phyloP scores from a whole-genome alignment of 2,113 vertebrate genomes.

The Galemys pyrenaicus region DNA sequence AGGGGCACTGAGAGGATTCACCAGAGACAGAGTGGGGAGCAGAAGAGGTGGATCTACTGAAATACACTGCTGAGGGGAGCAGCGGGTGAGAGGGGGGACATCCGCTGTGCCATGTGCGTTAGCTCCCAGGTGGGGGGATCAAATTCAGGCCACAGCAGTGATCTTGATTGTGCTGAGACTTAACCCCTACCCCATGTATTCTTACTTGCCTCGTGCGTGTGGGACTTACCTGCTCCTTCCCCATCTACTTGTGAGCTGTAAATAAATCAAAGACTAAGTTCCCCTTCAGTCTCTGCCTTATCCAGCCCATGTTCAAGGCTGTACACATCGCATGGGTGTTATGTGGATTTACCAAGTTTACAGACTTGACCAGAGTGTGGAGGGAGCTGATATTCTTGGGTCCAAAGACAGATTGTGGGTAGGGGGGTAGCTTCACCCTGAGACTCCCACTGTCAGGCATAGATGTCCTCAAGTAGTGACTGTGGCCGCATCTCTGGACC shows the following conservation, averaged over 20 bases:
- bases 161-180: too few species aligned
- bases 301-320: not conserved
- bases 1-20: too few species aligned
- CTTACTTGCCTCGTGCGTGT: not conserved
- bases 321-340: not conserved
- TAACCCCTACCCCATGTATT: not conserved
- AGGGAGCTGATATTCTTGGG: too few species aligned
- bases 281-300: not conserved
- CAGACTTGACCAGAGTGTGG: not conserved
- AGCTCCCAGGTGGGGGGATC: too few species aligned
- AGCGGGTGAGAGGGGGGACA: too few species aligned
- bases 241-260: not conserved
- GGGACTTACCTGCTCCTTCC: not conserved
- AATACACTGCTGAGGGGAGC: too few species aligned
- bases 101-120: too few species aligned
- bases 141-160: too few species aligned
- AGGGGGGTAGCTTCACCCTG: too few species aligned
- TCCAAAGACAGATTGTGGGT: not conserved
- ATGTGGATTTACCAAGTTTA: not conserved
- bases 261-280: not conserved
- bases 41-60: too few species aligned
- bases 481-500: too few species aligned
- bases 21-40: too few species aligned
- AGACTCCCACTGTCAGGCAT: not conserved
- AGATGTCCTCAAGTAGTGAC: accelerated